Percentiles rank a stretch among this genome's conserved stretches.
phyloP scores from a whole-genome alignment of 2,113 vertebrate species.

The Paradisaea rubra region DNA sequence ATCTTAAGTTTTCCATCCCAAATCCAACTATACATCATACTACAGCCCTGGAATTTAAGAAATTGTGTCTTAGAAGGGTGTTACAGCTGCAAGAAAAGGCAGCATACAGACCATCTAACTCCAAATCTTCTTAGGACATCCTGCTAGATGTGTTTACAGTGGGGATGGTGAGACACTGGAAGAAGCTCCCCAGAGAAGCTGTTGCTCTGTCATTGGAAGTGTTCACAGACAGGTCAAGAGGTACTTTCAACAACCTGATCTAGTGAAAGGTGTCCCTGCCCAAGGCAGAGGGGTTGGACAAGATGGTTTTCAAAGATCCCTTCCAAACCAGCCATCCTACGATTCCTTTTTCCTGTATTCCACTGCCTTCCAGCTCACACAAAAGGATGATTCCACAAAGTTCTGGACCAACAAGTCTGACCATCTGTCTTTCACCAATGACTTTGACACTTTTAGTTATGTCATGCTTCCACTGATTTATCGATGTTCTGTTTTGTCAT shows the following conservation, averaged over 20 bases:
- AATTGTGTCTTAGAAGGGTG: background rate
- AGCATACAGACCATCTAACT: background rate
- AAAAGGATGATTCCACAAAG: background rate
- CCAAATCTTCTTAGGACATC: background rate
- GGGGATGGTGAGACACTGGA: background rate
- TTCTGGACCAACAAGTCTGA: background rate
- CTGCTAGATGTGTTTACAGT: background rate
- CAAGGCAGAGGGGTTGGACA: background rate
- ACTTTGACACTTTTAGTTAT: background rate
- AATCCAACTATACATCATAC: background rate
- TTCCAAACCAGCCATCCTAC: background rate
- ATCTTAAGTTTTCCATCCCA: background rate
- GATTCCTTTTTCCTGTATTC: background rate
- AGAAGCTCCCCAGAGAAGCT: background rate
- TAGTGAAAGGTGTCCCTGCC: background rate
- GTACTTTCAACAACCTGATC: background rate
- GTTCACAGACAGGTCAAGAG: background rate
- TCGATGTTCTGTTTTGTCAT: background rate
- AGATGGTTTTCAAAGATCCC: background rate
- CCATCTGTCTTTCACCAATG: background rate
- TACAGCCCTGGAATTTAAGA: background rate
- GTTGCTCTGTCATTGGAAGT: rapidly evolving
- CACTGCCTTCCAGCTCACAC: background rate
- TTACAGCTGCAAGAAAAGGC: background rate
- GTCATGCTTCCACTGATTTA: background rate